A percentile compares a stretch with the other conserved stretches of the same genome.
These are phyloP conservation scores for Heteromormyrus szaboi DNA, from an alignment of 2,797 vertebrate genomes.

Conservation along the genomic window DNA sequence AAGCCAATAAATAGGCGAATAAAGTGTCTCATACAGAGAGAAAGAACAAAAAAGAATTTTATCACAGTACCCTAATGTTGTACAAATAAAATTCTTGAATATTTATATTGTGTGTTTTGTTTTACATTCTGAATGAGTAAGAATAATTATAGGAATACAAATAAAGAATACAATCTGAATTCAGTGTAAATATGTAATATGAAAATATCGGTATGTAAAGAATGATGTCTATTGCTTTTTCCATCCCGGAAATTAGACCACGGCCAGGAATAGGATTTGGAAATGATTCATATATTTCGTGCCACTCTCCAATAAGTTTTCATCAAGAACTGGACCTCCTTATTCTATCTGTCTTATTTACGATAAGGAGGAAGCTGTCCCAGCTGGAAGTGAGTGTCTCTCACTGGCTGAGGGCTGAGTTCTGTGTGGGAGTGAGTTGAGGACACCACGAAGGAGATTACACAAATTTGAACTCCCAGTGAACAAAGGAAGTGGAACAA, in stretches of 20 bases:
- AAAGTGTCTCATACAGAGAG: neutral
- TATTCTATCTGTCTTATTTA: neutral
- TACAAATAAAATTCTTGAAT: neutral
- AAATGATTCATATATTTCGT: neutral
- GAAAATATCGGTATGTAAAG: neutral
- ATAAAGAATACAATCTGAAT: neutral
- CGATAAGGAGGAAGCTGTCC: neutral
- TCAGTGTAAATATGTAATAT: neutral
- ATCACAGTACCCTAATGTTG: neutral
- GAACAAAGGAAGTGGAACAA: conserved; percentile 19
- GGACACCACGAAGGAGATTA: conserved; percentile 17
- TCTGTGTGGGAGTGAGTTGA: neutral
- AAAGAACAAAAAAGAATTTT: neutral
- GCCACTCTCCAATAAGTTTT: neutral
- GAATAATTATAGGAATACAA: neutral
- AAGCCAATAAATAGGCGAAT: neutral
- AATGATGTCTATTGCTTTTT: neutral
- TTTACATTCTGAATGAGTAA: neutral
- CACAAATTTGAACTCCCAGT: conserved; percentile 11
- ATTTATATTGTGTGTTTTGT: neutral
- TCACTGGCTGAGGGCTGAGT: neutral
- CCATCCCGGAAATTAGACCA: neutral
- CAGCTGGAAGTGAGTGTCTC: neutral
- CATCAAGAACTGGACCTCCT: neutral
- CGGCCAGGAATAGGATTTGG: neutral